Conservation (phyloP, 1,140 invertebrate genomes). For the Sarcophaga bullata region DNA sequence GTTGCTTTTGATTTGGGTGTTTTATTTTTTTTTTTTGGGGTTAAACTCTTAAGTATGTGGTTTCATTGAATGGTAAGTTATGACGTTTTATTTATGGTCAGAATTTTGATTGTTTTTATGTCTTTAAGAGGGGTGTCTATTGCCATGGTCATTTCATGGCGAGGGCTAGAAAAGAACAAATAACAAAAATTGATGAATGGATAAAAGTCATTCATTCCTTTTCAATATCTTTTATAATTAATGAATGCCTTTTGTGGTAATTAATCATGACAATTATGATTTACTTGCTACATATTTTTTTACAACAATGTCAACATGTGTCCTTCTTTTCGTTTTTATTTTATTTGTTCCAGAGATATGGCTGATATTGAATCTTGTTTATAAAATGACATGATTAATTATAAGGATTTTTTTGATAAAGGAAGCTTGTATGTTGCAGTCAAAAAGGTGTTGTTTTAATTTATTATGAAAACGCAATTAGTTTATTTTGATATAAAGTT, state of each 20-base stretch:
- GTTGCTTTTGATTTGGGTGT: background rate
- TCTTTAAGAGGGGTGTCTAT: background rate
- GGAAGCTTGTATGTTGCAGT: background rate
- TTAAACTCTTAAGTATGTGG: slow-evolving; percentile 34
- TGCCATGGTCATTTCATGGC: slow-evolving; percentile 14
- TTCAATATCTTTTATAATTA: slow-evolving; percentile 40
- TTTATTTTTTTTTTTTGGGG: background rate
- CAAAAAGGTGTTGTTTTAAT: background rate
- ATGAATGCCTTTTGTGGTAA: slow-evolving; percentile 37
- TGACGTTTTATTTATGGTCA: slow-evolving; percentile 24
- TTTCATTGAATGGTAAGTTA: slow-evolving; percentile 13
- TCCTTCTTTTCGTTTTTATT: background rate
- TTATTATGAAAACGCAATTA: background rate
- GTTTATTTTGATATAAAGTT: background rate
- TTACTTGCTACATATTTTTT: slow-evolving; percentile 28
- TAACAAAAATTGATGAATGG: too few relatives aligned
- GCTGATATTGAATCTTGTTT: slow-evolving; percentile 6
- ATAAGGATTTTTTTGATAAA: too few relatives aligned
- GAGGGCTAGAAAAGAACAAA: background rate
- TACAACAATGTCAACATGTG: slow-evolving; percentile 9
- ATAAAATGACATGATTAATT: background rate
- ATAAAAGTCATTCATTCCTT: background rate
- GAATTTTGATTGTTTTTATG: slow-evolving; percentile 27
- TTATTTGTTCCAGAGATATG: background rate
- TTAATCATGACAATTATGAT: slow-evolving; percentile 44